phyloP scores from a whole-genome alignment of 2,797 vertebrate species.

The Xenops minutus region DNA sequence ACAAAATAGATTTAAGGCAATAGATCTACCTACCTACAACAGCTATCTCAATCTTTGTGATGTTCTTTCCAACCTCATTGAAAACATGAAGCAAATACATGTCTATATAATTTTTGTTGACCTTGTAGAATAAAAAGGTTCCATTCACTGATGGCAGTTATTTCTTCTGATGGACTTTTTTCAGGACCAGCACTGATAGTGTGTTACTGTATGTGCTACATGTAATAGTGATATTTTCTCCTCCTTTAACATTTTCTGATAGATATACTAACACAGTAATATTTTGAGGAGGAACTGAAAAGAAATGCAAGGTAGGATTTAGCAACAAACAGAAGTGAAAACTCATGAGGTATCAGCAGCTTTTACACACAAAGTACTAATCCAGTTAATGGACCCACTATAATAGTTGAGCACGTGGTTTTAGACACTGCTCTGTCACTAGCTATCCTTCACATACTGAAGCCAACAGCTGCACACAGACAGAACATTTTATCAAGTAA shows the following conservation, averaged over 20 bases:
- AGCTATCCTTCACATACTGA: not conserved
- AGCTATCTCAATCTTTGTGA: constrained; percentile 69
- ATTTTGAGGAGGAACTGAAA: constrained; percentile 76
- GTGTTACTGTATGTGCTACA: constrained; percentile 73
- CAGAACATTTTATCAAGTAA: not conserved
- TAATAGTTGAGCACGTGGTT: not conserved
- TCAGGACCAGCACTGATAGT: constrained; percentile 69
- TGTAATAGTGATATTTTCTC: constrained; percentile 75
- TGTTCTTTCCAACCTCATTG: constrained; percentile 70
- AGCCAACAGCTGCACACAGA: not conserved
- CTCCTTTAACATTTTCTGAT: constrained; percentile 73
- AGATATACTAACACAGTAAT: constrained; percentile 68
- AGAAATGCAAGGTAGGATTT: constrained; percentile 7
- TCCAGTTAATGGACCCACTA: not conserved
- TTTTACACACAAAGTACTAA: not conserved
- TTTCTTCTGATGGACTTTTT: constrained; percentile 63
- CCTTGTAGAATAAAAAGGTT: constrained; percentile 71
- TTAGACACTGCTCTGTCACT: not conserved
- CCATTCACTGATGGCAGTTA: constrained; percentile 64
- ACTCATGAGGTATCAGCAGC: not conserved
- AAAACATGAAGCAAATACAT: constrained; percentile 74
- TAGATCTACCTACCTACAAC: constrained; percentile 34
- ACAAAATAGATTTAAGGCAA: not conserved
- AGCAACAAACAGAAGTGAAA: not conserved
- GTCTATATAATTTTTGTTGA: constrained; percentile 71